Base-by-base conservation (phyloP, 2,888 invertebrate genomes). In the Synergus laeviventris region DNA sequence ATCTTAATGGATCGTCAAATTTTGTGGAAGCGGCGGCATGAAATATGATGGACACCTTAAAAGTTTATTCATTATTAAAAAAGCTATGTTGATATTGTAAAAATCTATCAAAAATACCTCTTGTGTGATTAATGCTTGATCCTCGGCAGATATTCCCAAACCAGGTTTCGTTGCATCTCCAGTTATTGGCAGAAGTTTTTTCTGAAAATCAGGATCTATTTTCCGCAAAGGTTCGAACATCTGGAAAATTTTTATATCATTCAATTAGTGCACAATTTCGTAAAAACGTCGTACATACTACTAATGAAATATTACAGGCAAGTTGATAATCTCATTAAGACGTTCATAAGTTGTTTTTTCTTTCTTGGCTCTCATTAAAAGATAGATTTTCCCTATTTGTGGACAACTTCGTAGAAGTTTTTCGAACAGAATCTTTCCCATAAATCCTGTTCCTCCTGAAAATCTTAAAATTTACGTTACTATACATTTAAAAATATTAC, bases 111-210 rank as follows among this genome's bases (percentile, higher is more conserved):
- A 59, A 60, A 24, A 45, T 73, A 84, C 81, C 78, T 81, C 75
- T 62, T 77, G 76, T n/a, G n/a, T 74, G 12, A 84, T n/a, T 0
- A 78, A 21, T 61, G 82, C 79, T 1, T 89, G 87, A 81, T 92
- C 91, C 39, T 84, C 81, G 24, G 82, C 76, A 42, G 89, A 88
- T 18, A 92, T 86, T 8, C 91, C 92, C 60, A 92, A 81, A 49
- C 87, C 87, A 1, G 87, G 85, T 31, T 87, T 77, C 38, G 83
- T 79, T 76, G 91, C 91, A 77, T 92, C 92, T 8, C 92, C 92
- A 36, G 78, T 80, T 36, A 92, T 88, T 38, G 88, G 87, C 66
- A 87, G 81, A 24, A 92, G 81, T 87, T 91, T 92, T 74, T 90
- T 86, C 21, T 90, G 90, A 84, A 84, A 86, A 82, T 86, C 82